Evolutionary conservation across 2,797 vertebrate species (phyloP).

Genomic region (Mormyrus proboscirostris): DNA sequence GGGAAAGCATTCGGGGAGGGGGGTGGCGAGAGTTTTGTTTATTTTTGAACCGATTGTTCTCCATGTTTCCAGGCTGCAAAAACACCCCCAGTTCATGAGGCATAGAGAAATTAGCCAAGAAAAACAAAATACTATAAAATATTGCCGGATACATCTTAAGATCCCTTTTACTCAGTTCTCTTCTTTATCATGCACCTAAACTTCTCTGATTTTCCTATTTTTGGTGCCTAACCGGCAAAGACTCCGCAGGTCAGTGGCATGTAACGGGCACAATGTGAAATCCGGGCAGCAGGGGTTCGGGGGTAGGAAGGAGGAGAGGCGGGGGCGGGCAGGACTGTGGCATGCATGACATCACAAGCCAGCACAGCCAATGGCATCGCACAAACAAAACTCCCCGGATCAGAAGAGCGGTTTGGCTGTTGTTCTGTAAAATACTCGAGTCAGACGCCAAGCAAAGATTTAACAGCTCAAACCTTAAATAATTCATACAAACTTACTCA

Average conservation of each 20-base stretch:
- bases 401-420: background rate
- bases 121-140: background rate
- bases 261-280: background rate
- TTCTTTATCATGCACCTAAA: background rate
- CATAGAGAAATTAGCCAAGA: background rate
- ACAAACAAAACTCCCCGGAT: background rate
- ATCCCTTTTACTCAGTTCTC: background rate
- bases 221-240: background rate
- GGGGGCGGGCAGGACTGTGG: background rate
- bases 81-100: background rate
- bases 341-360: background rate
- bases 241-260: background rate
- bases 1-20: background rate
- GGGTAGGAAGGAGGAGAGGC: background rate
- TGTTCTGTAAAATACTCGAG: background rate
- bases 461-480: background rate
- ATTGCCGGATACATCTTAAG: background rate
- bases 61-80: background rate
- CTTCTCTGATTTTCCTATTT: background rate
- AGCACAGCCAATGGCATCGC: background rate
- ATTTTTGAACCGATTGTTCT: background rate
- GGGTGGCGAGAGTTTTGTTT: background rate
- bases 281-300: background rate
- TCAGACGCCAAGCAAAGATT: background rate
- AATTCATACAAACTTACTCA: background rate